Percentiles rank a stretch among this genome's conserved stretches.
Conservation (phyloP, 2,113 vertebrate species). For the Holacanthus passer region DNA sequence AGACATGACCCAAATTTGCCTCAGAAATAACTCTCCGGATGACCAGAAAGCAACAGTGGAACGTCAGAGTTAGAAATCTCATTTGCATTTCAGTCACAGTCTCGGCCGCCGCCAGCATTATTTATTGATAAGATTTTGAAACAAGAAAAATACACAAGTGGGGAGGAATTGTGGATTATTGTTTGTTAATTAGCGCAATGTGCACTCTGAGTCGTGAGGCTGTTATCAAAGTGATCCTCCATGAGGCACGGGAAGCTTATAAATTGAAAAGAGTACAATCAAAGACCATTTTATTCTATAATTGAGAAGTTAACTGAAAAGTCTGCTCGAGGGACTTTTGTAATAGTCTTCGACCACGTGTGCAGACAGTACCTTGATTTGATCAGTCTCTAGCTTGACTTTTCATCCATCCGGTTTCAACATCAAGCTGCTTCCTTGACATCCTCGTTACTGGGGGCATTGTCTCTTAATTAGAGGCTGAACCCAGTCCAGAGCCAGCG, state of each 20-base stretch:
- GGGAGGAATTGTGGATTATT: constrained; percentile 16
- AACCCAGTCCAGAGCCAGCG: constrained; percentile 44
- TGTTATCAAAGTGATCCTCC: constrained; percentile 34
- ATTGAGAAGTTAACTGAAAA: not conserved
- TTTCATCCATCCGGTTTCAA: constrained; percentile 35
- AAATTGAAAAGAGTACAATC: constrained; percentile 15
- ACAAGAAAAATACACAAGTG: constrained; percentile 54
- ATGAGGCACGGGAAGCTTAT: constrained; percentile 4
- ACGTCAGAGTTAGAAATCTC: constrained; percentile 67
- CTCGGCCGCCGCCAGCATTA: constrained; percentile 54
- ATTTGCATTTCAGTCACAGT: constrained; percentile 78
- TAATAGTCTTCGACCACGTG: constrained; percentile 13
- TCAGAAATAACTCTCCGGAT: constrained; percentile 79
- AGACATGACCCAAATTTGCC: constrained; percentile 84
- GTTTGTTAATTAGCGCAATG: constrained; percentile 47
- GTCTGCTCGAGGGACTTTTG: not conserved
- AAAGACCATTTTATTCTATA: constrained; percentile 12
- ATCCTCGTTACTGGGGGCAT: constrained; percentile 65
- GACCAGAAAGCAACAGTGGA: constrained; percentile 68
- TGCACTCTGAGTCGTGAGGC: constrained; percentile 20
- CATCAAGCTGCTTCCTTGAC: constrained; percentile 70
- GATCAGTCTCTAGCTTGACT: constrained; percentile 26
- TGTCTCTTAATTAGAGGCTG: constrained; percentile 73
- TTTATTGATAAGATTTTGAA: constrained; percentile 60
- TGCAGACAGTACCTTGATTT: constrained; percentile 36